Evolutionary conservation across 2,888 invertebrate genomes (phyloP), one percentile per base, ranked within the genome.

Genomic region (Noctua pronuba): DNA sequence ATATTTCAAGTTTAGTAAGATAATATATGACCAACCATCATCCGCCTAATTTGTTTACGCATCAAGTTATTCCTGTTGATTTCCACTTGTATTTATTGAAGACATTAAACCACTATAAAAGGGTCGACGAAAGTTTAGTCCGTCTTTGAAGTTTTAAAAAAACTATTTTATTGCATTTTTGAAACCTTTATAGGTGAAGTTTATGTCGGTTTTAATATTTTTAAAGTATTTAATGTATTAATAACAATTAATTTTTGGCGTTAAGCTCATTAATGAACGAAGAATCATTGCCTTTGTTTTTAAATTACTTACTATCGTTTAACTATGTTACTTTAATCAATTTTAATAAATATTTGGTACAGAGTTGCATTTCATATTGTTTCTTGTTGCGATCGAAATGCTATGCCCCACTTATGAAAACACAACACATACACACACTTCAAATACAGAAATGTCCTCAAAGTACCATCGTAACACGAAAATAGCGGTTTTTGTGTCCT

Each of bases 111-210:
- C n/a, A 80, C 82, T 86, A 84, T 92, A 88, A 92, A 90, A 87
- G 77, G 79, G 84, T 86, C 80, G 88, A 88, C 86, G 88, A 91
- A 90, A 90, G 81, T 84, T 80, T 81, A 88, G 89, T 89, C 91
- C 68, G 78, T 85, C 85, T 86, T 91, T 90, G 88, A 88, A 88
- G 90, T 90, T 90, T 91, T 89, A 90, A 90, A 91, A 91, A 90
- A 85, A 71, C 83, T 5, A 16, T 90, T 89, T 92, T 92, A 94
- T 90, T 88, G 83, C 86, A 83, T 81, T 89, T 90, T 87, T 89
- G 90, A 91, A 83, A 89, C 82, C 82, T 93, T 93, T 92, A 92
- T 91, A 89, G 91, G 84, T 91, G 88, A 91, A 85, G 88, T 92
- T 93, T 91, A 91, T 85, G 77, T 84, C 65, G 69, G 74, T 84